Percentiles rank a stretch among this genome's conserved stretches.
Evolutionary conservation across 2,888 invertebrate species (phyloP).

Genomic region (Campaea margaritaria): DNA sequence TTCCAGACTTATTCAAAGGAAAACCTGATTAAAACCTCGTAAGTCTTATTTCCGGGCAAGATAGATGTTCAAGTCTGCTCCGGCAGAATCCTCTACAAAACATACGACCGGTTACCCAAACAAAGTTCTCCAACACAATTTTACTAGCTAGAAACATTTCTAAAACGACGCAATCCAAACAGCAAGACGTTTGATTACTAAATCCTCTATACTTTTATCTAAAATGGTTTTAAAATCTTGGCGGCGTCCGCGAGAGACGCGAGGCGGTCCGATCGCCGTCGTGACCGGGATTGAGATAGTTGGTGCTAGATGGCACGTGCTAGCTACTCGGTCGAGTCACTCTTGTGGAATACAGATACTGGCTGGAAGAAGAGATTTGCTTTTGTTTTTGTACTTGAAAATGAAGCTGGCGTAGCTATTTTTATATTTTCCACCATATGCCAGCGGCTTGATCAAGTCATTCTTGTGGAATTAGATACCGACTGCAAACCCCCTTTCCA

Average conservation of each 20-base stretch:
- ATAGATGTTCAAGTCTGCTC: too few species aligned
- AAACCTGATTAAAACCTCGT: too few species aligned
- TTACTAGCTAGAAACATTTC: constrained; percentile 1
- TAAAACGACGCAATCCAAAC: constrained; percentile 1
- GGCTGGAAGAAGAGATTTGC: background rate
- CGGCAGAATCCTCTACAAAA: too few species aligned
- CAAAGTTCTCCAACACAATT: background rate
- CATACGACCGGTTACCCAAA: too few species aligned
- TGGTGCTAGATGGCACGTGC: constrained; percentile 36
- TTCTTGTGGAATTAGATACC: too few species aligned
- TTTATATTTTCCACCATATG: too few species aligned
- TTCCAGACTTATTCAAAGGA: too few species aligned
- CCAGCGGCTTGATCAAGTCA: too few species aligned
- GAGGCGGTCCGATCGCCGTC: constrained; percentile 52
- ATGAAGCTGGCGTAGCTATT: too few species aligned
- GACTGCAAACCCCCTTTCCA: too few species aligned
- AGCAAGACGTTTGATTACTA: constrained; percentile 45
- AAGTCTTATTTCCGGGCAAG: too few species aligned
- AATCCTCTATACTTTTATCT: constrained; percentile 42
- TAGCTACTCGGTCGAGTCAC: constrained; percentile 14
- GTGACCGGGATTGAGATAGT: constrained; percentile 55
- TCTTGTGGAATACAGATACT: background rate
- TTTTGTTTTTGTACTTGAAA: background rate
- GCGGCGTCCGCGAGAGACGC: constrained; percentile 43
- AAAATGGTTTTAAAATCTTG: constrained; percentile 54